phyloP scores from a whole-genome alignment of 2,113 vertebrate genomes.

The Halcyon malimbica region DNA sequence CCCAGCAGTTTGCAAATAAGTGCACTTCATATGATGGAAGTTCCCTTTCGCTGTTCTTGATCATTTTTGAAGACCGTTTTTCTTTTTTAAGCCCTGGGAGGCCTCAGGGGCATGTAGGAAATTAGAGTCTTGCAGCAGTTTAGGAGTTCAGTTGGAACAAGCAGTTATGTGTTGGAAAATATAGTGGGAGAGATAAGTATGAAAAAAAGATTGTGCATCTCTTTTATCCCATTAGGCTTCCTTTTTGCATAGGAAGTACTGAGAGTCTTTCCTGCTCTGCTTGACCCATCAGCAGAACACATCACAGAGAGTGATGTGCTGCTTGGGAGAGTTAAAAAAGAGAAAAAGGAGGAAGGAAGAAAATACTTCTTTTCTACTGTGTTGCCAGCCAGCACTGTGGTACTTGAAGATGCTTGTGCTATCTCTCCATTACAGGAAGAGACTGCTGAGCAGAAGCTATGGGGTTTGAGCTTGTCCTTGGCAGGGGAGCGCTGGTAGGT shows the following conservation, averaged over 20 bases:
- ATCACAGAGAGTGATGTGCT: neutral
- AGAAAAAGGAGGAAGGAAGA: neutral
- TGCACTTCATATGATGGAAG: neutral
- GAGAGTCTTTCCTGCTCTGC: neutral
- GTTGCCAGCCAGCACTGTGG: neutral
- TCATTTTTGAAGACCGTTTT: neutral
- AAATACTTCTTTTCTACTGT: neutral
- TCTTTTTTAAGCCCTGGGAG: neutral
- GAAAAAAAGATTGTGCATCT: neutral
- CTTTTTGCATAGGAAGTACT: neutral
- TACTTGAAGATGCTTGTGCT: neutral
- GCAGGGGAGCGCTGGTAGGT: neutral
- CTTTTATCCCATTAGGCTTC: neutral
- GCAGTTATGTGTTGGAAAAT: neutral
- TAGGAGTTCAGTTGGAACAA: constrained; percentile 5
- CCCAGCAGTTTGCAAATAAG: neutral
- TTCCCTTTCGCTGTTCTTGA: neutral
- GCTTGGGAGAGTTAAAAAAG: neutral
- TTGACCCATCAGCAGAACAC: neutral
- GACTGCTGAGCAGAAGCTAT: neutral
- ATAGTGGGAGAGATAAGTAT: neutral
- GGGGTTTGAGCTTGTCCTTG: neutral
- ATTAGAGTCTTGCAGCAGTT: constrained; percentile 2
- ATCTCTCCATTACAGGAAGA: neutral
- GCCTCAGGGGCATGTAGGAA: neutral